Conservation (phyloP, 2,888 invertebrate genomes). For the Pediacus dermestoides region DNA sequence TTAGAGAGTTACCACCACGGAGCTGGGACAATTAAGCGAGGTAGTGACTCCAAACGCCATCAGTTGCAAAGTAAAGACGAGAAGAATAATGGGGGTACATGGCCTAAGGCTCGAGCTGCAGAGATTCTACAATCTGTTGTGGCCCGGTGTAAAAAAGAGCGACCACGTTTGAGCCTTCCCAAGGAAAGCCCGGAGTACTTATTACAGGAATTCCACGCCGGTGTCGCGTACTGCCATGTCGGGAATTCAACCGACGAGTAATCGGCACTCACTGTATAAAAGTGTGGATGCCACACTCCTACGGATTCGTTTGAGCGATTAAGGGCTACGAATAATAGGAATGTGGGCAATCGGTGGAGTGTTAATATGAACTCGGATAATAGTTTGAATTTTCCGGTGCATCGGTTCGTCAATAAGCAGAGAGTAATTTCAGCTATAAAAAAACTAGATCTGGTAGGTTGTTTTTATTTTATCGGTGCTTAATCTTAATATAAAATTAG, state of each 20-base stretch:
- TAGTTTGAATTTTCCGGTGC: constrained; percentile 59
- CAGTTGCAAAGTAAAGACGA: constrained; percentile 29
- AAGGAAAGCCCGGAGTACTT: constrained; percentile 31
- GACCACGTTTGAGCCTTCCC: constrained; percentile 66
- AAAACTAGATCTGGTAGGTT: too few relatives aligned
- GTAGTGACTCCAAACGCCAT: constrained; percentile 35
- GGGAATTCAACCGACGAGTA: constrained; percentile 49
- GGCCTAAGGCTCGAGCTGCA: constrained; percentile 85
- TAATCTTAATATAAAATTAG: too few relatives aligned
- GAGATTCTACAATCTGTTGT: constrained; percentile 68
- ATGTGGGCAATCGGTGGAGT: constrained; percentile 60
- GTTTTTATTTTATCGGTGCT: too few relatives aligned
- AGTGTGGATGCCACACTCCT: constrained; percentile 62
- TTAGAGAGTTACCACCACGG: constrained; percentile 68
- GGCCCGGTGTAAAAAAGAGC: constrained; percentile 68
- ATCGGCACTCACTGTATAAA: constrained; percentile 72
- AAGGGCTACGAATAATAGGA: constrained; percentile 28
- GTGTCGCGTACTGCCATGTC: constrained; percentile 62
- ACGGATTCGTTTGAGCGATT: constrained; percentile 49
- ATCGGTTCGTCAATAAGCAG: too few relatives aligned
- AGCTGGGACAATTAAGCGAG: constrained; percentile 59
- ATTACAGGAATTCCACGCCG: constrained; percentile 69
- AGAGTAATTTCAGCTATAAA: too few relatives aligned
- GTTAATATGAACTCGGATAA: constrained; percentile 66
- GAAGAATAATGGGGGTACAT: constrained; percentile 87